Percentiles rank a stretch among this genome's conserved stretches.
These are phyloP conservation scores for Clitarchus hookeri DNA, from an alignment of 2,888 invertebrate species.

Conservation along the genomic window DNA sequence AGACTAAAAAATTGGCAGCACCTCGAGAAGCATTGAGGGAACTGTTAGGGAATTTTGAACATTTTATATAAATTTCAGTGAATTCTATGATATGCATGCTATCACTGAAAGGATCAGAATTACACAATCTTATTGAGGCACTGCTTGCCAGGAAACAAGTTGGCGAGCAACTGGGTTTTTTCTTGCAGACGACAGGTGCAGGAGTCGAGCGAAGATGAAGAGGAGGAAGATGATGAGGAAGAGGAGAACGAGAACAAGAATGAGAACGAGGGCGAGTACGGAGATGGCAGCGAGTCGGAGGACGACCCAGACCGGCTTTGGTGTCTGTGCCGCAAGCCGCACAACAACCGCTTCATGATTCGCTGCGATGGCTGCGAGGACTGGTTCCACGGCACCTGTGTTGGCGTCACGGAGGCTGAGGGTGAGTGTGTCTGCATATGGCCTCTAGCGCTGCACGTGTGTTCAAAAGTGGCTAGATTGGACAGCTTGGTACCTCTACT, in stretches of 20 bases:
- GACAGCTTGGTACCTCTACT: too few species aligned
- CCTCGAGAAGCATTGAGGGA: too few species aligned
- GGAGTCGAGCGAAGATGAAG: background rate
- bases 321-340: slow-evolving; percentile 95
- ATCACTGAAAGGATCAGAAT: too few species aligned
- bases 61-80: too few species aligned
- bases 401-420: slow-evolving; percentile 88
- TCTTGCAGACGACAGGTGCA: background rate
- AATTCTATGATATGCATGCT: too few species aligned
- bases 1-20: too few species aligned
- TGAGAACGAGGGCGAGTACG: slow-evolving; percentile 58
- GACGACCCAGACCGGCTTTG: slow-evolving; percentile 92
- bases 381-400: slow-evolving; percentile 98
- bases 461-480: too few species aligned
- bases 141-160: too few species aligned
- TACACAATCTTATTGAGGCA: too few species aligned
- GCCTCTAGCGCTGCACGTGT: too few species aligned
- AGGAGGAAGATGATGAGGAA: slow-evolving; percentile 5
- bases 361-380: slow-evolving; percentile 95
- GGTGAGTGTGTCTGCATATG: slow-evolving; percentile 55
- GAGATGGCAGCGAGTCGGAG: slow-evolving; percentile 75
- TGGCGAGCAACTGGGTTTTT: background rate
- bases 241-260: background rate
- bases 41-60: too few species aligned
- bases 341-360: slow-evolving; percentile 93